phyloP scores from a whole-genome alignment of 2,113 vertebrate genomes.

The Zosterops lateralis region DNA sequence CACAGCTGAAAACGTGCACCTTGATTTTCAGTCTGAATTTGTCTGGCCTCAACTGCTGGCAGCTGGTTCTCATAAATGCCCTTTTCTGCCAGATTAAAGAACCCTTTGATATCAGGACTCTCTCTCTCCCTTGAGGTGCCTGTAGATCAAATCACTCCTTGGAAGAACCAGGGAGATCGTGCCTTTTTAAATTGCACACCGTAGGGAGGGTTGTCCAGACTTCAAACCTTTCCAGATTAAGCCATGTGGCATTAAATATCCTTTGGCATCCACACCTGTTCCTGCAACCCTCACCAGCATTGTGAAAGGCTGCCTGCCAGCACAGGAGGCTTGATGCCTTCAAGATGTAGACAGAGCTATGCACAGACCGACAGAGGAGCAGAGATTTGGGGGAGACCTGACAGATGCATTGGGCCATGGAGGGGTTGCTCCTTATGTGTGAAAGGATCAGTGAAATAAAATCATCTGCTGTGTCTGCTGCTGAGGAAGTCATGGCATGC shows the following conservation, averaged over 20 bases:
- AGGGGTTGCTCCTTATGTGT: background rate
- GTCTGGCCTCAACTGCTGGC: constrained; percentile 11
- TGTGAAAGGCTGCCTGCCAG: background rate
- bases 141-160: constrained; percentile 7
- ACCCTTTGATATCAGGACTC: constrained; percentile 39
- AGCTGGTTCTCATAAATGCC: constrained; percentile 51
- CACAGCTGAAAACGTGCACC: constrained; percentile 50
- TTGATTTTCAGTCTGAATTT: constrained; percentile 55
- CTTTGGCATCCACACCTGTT: background rate
- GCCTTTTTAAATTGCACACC: background rate
- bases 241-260: background rate
- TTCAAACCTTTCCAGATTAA: background rate
- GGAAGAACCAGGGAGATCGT: background rate
- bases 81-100: constrained; percentile 49
- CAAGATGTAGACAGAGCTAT: background rate
- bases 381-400: background rate
- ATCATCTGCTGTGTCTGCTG: background rate
- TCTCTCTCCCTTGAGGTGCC: constrained; percentile 8
- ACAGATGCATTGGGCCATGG: fast-evolving
- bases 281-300: background rate
- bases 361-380: fast-evolving
- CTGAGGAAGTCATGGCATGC: background rate
- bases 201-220: background rate
- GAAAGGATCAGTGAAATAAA: background rate
- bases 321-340: fast-evolving